phyloP scores from a whole-genome alignment of 2,797 vertebrate genomes.

The Lutjanus campechanus region DNA sequence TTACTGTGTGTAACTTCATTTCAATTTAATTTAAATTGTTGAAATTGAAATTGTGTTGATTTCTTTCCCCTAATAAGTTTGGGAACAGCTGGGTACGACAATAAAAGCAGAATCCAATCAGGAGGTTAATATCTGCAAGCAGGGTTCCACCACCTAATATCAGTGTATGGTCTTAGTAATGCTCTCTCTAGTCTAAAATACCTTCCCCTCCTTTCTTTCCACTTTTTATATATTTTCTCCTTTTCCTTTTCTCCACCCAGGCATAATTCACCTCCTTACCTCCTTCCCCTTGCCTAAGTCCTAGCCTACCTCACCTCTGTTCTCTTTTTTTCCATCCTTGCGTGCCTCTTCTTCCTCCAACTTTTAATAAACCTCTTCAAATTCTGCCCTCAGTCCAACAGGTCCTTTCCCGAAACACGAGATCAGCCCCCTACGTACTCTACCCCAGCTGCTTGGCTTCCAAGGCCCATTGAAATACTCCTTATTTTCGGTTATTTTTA shows the following conservation, averaged over 20 bases:
- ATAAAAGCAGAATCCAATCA: too few relatives aligned
- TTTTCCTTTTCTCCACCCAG: neutral
- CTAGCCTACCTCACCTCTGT: neutral
- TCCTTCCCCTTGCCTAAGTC: slow-evolving; percentile 2
- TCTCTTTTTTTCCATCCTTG: slow-evolving; percentile 8
- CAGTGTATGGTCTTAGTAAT: neutral
- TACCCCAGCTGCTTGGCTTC: slow-evolving; percentile 35
- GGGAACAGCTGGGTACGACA: too few relatives aligned
- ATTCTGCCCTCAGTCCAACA: slow-evolving; percentile 54
- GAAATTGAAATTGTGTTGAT: too few relatives aligned
- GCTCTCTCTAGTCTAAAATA: neutral
- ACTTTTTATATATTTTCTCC: neutral
- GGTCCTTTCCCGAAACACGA: slow-evolving; percentile 46
- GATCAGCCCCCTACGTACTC: slow-evolving; percentile 24
- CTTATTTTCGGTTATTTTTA: slow-evolving; percentile 80
- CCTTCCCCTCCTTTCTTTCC: neutral
- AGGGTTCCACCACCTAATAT: too few relatives aligned
- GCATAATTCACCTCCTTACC: slow-evolving; percentile 2
- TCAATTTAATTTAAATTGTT: too few relatives aligned
- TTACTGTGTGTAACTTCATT: too few relatives aligned
- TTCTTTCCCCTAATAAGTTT: too few relatives aligned
- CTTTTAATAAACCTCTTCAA: slow-evolving; percentile 42
- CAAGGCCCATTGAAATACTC: slow-evolving; percentile 52
- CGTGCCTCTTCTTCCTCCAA: slow-evolving; percentile 35
- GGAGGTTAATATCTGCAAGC: too few relatives aligned